Percentiles rank a stretch among this genome's conserved stretches.
phyloP scores from a whole-genome alignment of 2,797 vertebrate species.

The Alfaro cultratus region DNA sequence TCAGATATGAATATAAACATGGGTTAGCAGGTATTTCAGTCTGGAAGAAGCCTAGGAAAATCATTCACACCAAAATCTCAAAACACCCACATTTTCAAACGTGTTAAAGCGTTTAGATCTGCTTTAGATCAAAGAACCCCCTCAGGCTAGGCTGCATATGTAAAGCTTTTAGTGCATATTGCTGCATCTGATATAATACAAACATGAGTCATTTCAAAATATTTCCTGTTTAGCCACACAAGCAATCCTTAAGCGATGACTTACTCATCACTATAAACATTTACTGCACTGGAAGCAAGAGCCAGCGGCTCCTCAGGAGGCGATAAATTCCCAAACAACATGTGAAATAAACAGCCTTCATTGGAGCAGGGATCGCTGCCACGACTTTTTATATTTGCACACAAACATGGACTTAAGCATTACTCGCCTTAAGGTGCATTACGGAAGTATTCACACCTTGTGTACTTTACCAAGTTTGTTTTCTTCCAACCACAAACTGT shows the following conservation, averaged over 20 bases:
- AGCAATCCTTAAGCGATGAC: constrained; percentile 49
- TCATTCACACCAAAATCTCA: neutral
- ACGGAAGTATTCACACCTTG: neutral
- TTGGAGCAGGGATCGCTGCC: constrained; percentile 48
- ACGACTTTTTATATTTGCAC: constrained; percentile 6
- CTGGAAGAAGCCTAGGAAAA: neutral
- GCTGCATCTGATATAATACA: constrained; percentile 48
- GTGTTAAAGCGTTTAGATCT: neutral
- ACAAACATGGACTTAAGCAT: neutral
- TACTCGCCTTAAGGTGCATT: neutral
- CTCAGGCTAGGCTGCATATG: constrained; percentile 24
- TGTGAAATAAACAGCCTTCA: constrained; percentile 56
- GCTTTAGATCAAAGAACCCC: neutral
- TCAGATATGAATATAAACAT: neutral
- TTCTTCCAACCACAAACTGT: neutral
- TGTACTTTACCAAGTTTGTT: neutral
- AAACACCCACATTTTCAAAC: neutral
- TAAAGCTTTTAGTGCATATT: constrained; percentile 36
- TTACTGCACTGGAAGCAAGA: constrained; percentile 57
- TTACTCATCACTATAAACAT: constrained; percentile 75
- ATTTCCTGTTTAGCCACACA: constrained; percentile 49
- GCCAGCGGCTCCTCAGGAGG: constrained; percentile 58
- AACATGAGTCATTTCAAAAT: constrained; percentile 57
- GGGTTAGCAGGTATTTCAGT: neutral
- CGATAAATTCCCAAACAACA: constrained; percentile 64